Evolutionary conservation across 1,140 invertebrate species (phyloP), one percentile per base, ranked within the genome.

Genomic region (Thaumetopoea pityocampa): DNA sequence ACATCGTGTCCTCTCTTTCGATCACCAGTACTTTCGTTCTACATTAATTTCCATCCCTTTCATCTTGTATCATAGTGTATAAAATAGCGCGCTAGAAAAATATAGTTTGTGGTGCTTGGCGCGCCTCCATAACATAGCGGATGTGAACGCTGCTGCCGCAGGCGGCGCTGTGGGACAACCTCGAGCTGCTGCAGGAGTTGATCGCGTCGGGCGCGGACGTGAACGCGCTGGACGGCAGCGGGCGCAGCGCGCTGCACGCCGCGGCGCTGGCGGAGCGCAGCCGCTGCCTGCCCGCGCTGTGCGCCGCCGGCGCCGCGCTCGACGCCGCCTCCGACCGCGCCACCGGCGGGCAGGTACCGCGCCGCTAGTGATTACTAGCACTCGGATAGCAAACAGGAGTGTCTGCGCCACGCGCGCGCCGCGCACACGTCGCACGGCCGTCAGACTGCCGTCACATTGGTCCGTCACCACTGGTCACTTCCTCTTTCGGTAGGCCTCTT

Each of bases 91-190:
- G 2, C 5, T 19, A 18, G n/a, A 10, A 5, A 2, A 10, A 19
- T 26, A 10, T 2, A 8, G 8, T 26, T 8, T 26, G 4, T 4
- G 1, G 5, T 11, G 10, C n/a, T 29, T n/a, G 4, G 11, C 2
- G 18, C 11, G 5, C 32, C 5, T 32, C 19, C 10, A 23, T 34
- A 22, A 9, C 24, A 15, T 18, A 46, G 6, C 20, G 18, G n/a
- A 33, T 4, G 27, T 4, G 8, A 38, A 11, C 22, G 28, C 10
- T 51, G n/a, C 30, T 19, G 26, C n/a, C 35, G 1, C 60, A 95
- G 89, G 94, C 94, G 8, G 94, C 95, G 2, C 73, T 97, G 10
- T 98, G 94, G 94, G 94, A 97, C 77, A 97, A 97, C 71, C 90
- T 92, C 5, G 95, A 97, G 63, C 86, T 97, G 1, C 81, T 97